A percentile compares a stretch with the other conserved stretches of the same genome.
These are phyloP conservation scores for Caenorhabditis macrosperma DNA, from an alignment of 2,888 invertebrate genomes.

Conservation along the genomic window DNA sequence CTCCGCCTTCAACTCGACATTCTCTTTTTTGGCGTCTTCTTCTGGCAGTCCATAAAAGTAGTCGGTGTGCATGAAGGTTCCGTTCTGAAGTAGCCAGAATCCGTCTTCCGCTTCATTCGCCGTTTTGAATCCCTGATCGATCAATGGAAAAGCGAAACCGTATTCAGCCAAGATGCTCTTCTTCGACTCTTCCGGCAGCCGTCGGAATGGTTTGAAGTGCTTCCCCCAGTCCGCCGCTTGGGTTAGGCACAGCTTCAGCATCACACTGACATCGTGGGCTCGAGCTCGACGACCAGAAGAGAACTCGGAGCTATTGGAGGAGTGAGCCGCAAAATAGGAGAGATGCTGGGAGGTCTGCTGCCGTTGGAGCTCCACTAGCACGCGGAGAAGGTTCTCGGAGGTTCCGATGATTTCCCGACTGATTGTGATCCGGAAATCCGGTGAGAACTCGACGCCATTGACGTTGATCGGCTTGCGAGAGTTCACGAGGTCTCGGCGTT, in stretches of 20 bases:
- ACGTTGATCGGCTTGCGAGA: slow-evolving; percentile 34
- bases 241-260: slow-evolving; percentile 61
- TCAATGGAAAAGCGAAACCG: slow-evolving; percentile 62
- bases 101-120: slow-evolving; percentile 45
- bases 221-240: slow-evolving; percentile 65
- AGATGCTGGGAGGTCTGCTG: too few species aligned
- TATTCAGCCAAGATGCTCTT: slow-evolving; percentile 62
- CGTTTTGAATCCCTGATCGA: slow-evolving; percentile 65
- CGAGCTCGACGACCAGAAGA: slow-evolving; percentile 62
- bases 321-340: too few species aligned
- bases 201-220: slow-evolving; percentile 57
- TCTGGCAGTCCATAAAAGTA: slow-evolving; percentile 56
- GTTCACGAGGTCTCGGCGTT: slow-evolving; percentile 50
- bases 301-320: too few species aligned
- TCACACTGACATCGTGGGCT: slow-evolving; percentile 61
- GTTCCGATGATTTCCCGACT: too few species aligned
- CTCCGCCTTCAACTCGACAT: slow-evolving; percentile 49
- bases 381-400: too few species aligned
- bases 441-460: too few species aligned
- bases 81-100: slow-evolving; percentile 63
- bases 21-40: slow-evolving; percentile 10
- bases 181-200: slow-evolving; percentile 25
- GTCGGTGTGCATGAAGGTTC: slow-evolving; percentile 60
- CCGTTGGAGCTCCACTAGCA: too few species aligned
- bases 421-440: too few species aligned